Conservation (phyloP, 2,888 invertebrate genomes). For the Agriopis leucophaearia region DNA sequence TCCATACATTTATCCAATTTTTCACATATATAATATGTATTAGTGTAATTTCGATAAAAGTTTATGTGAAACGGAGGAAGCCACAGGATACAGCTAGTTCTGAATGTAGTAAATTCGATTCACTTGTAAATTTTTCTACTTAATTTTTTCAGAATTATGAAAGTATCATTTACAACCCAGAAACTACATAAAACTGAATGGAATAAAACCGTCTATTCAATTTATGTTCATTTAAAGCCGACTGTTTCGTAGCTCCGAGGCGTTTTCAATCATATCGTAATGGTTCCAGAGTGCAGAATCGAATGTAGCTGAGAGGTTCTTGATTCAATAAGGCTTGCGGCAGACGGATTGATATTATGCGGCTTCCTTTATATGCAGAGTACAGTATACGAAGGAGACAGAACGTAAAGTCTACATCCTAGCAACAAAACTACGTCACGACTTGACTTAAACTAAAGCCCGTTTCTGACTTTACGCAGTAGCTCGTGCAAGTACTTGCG, state of each 20-base stretch:
- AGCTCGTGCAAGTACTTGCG: no score
- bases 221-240: conserved; percentile 1
- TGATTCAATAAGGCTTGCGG: conserved; percentile 61
- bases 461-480: no score
- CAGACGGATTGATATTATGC: conserved; percentile 55
- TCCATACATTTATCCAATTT: no score
- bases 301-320: conserved; percentile 40
- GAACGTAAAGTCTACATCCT: not conserved
- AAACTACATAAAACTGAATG: conserved; percentile 5
- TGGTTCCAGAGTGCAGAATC: conserved; percentile 52
- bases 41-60: no score
- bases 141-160: not conserved
- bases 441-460: no score
- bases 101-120: not conserved
- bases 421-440: no score
- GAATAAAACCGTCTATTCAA: conserved; percentile 8
- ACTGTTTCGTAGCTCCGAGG: conserved; percentile 8
- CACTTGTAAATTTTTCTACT: not conserved
- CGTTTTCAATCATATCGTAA: conserved; percentile 56
- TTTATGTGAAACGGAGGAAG: no score
- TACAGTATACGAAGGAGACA: not conserved
- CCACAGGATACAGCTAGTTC: no score
- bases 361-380: conserved; percentile 43
- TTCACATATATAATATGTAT: no score
- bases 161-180: not conserved